Conservation (phyloP, 2,888 invertebrate species). For the Urechis unicinctus region DNA sequence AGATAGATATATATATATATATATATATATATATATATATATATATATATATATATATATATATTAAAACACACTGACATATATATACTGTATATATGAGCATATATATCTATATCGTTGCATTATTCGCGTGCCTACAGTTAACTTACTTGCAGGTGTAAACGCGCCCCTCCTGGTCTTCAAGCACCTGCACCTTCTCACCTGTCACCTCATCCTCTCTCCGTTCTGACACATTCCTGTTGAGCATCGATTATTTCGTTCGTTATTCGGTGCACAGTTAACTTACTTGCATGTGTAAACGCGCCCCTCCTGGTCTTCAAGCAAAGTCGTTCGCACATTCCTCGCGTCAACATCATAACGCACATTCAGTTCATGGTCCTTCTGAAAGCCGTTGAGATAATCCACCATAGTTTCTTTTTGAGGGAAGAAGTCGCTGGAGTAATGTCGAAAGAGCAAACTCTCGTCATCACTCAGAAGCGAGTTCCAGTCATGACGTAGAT, state of each 20-base stretch:
- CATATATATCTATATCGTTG: too few species aligned
- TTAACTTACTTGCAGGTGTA: neutral
- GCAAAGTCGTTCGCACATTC: constrained; percentile 21
- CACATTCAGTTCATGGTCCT: constrained; percentile 40
- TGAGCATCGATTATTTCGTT: too few species aligned
- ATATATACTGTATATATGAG: too few species aligned
- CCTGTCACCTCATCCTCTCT: too few species aligned
- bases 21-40: too few species aligned
- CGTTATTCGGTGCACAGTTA: too few species aligned
- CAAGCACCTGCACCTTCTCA: too few species aligned
- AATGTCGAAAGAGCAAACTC: constrained; percentile 26
- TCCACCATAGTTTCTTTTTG: constrained; percentile 33
- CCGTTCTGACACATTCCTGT: too few species aligned
- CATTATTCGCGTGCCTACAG: too few species aligned
- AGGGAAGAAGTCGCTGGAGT: constrained; percentile 39
- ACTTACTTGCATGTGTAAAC: constrained; percentile 42
- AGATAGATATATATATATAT: too few species aligned
- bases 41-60: too few species aligned
- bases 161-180: neutral
- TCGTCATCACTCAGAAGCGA: constrained; percentile 46
- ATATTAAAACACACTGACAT: too few species aligned
- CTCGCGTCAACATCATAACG: constrained; percentile 41
- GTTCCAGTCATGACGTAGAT: constrained; percentile 52
- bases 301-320: constrained; percentile 42
- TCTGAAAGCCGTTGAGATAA: constrained; percentile 45